Evolutionary conservation across 2,888 invertebrate species (phyloP), one percentile per base, ranked within the genome.

Genomic region (Cheiracanthium punctorium): DNA sequence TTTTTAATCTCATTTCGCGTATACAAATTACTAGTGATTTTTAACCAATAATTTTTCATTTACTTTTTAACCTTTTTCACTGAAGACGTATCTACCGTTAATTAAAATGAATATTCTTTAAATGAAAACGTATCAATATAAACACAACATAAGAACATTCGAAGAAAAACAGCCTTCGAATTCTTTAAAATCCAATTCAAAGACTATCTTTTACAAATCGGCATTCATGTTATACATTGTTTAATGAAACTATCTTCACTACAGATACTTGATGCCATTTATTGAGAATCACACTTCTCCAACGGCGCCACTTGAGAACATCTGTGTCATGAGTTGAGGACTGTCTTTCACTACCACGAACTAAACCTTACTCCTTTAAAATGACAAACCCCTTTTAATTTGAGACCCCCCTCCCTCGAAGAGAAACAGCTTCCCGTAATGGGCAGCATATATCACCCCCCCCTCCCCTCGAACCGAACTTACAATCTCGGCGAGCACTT

Each of bases 401-500:
- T 75, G 41, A 58, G 73, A 17, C 82, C 32, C 64, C 28, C 30
- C 32, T 67, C 70, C 48, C n/a, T n/a, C n/a, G n/a, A n/a, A n/a
- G n/a, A n/a, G 82, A 70, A 69, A 70, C 82, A 75, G 82, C 69
- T 82, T 70, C 41, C 75, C 30, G 41, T 82, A 82, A 82, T 82
- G 70, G 75, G 64, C 69, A 43, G 58, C 74, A 37, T 73, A 82
- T 70, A 69, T 76, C 70, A 76, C 75, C 71, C 43, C 30, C 67
- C 41, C 37, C 37, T 12, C 37, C 37, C 17, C 17, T n/a, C 48
- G 48, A 24, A 58, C 20, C 12, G 17, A 58, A 24, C 58, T 17
- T 7, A 24, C 58, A 24, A 58, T 58, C 20, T 24, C 58, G 24
- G 24, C 58, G 24, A 58, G 24, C 20, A 24, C 58, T 10, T 48